Conservation (phyloP, 2,113 vertebrate genomes). For the Anarhynchus alexandrinus region DNA sequence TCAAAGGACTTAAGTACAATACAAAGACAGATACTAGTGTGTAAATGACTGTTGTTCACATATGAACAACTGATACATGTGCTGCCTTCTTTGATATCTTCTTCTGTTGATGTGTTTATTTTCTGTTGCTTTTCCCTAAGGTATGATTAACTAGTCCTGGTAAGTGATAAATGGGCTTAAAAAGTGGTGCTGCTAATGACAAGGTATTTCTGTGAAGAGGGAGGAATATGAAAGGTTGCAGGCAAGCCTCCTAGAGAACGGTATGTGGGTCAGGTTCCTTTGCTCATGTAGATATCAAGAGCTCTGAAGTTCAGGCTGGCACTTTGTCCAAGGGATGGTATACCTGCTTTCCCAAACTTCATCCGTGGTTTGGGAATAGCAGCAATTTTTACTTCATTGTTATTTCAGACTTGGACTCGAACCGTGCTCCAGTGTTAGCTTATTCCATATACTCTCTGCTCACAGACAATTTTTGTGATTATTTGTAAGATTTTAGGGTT, state of each 20-base stretch:
- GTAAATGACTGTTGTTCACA: background rate
- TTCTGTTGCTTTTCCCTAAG: background rate
- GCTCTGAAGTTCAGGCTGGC: background rate
- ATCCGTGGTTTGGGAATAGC: background rate
- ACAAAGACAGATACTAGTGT: background rate
- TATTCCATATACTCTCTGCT: background rate
- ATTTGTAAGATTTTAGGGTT: background rate
- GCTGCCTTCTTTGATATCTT: background rate
- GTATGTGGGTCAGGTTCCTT: background rate
- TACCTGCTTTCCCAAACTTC: background rate
- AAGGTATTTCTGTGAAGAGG: background rate
- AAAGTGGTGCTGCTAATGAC: background rate
- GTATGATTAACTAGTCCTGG: background rate
- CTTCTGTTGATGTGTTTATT: background rate
- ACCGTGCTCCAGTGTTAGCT: background rate
- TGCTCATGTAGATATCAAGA: background rate
- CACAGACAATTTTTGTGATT: background rate
- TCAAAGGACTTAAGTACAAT: background rate
- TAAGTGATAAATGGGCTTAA: background rate
- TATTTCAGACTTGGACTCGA: background rate
- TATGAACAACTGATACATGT: rapidly evolving
- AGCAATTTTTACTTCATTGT: background rate
- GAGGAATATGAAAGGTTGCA: background rate
- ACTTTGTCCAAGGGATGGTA: background rate
- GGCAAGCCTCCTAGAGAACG: background rate